Evolutionary conservation across 2,113 vertebrate species (phyloP), one percentile per base, ranked within the genome.

Genomic region (Meriones unguiculatus): DNA sequence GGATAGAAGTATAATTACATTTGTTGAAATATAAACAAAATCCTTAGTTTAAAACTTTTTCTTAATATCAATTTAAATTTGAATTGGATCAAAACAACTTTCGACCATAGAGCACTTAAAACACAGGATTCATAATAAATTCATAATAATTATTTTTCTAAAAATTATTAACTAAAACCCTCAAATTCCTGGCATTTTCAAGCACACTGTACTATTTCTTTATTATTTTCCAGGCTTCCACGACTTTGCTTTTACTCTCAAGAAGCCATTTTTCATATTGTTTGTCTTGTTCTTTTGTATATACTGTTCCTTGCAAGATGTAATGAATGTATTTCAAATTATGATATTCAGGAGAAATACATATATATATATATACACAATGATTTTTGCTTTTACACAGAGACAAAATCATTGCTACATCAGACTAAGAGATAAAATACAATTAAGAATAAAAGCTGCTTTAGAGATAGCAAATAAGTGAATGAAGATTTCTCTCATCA

Each of bases 1-100:
- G 97, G 92, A 94, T 9, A 50, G 15, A 95, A 84, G 5, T 38
- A 13, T 62, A 46, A 54, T 2, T 15, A 73, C 54, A 2, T 41
- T 41, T 41, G 95, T 65, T 96, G 13, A 62, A n/a, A 93, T 82
- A 15, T 91, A 89, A 86, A 75, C 80, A 93, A 96, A 72, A 32
- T 10, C 7, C 10, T 62, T 87, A 3, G 54, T 97, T 69, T 46
- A 96, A 13, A 93, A 17, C 70, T 38, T 4, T 73, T 38, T 4
- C 93, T 70, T 32, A 14, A 67, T 95, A 82, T 4, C 95, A 90
- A 80, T 50, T 86, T 24, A 30, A n/a, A 46, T 73, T 0, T 75
- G 86, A 20, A 57, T n/a, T 87, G 2, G 4, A 28, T 89, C 9
- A 7, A 22, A 46, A n/a, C 8, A 72, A 24, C 10, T 91, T 91